These are phyloP conservation scores for Microctonus hyperodae DNA, from an alignment of 2,888 invertebrate genomes.

Conservation along the genomic window DNA sequence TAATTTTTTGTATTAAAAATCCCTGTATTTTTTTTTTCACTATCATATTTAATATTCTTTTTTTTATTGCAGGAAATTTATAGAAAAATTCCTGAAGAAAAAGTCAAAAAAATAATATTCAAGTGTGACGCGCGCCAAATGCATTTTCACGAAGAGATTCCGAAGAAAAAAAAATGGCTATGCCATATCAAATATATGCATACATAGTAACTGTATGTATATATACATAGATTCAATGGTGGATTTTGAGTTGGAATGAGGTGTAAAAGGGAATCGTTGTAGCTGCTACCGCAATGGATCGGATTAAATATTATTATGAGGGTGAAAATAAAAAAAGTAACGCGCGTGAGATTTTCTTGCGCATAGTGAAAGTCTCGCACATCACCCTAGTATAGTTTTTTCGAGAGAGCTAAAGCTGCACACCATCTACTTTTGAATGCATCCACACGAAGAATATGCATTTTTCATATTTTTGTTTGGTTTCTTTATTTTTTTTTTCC, in stretches of 20 bases:
- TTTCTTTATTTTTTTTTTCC: not conserved
- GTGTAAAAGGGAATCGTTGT: slow-evolving; percentile 60
- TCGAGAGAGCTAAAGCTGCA: not conserved
- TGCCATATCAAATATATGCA: not conserved
- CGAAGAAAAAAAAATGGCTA: not conserved
- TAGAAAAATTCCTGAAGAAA: not conserved
- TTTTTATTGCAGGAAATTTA: no score
- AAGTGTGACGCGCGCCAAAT: slow-evolving; percentile 1
- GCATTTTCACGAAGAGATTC: not conserved
- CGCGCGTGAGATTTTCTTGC: slow-evolving; percentile 50
- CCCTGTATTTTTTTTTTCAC: no score
- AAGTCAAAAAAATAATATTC: not conserved
- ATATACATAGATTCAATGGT: not conserved
- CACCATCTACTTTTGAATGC: not conserved
- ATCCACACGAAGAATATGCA: not conserved
- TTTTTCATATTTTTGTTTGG: not conserved
- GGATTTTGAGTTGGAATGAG: slow-evolving; percentile 49
- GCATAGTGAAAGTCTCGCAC: slow-evolving; percentile 27
- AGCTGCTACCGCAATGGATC: slow-evolving; percentile 58
- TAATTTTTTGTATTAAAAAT: no score
- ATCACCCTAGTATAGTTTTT: not conserved
- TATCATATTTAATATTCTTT: no score
- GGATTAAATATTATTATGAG: slow-evolving; percentile 63
- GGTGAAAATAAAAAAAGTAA: slow-evolving; percentile 50
- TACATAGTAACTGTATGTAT: not conserved